Conservation (phyloP, 1,140 invertebrate species). For the Drosophila equinoxialis region DNA sequence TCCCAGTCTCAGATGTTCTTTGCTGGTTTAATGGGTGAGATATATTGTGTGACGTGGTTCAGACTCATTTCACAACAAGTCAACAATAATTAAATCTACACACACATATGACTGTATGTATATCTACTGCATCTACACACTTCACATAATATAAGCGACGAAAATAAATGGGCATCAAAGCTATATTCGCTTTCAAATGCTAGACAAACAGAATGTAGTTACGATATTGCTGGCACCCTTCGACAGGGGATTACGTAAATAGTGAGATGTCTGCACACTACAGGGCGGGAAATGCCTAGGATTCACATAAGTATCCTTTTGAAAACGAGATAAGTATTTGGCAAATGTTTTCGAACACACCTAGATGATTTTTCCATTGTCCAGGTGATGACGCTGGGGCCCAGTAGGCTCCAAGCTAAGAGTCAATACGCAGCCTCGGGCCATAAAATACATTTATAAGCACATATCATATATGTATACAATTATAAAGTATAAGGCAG, state of each 20-base stretch:
- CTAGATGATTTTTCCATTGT: neutral
- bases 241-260: neutral
- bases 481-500: conserved; percentile 36
- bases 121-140: conserved; percentile 23
- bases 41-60: conserved; percentile 6
- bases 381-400: neutral
- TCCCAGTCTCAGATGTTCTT: conserved; percentile 9
- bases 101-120: neutral
- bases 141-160: conserved; percentile 27
- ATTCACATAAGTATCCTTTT: neutral
- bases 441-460: conserved; percentile 19
- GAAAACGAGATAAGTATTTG: neutral
- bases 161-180: conserved; percentile 9
- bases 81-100: conserved; percentile 16
- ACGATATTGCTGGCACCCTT: neutral
- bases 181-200: neutral
- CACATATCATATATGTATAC: conserved; percentile 34
- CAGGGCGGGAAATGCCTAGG: too few relatives aligned
- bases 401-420: conserved; percentile 4
- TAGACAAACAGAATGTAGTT: neutral
- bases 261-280: too few relatives aligned
- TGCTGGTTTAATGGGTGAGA: neutral
- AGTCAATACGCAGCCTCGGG: conserved; percentile 5
- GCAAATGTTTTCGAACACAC: neutral
- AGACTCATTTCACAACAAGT: conserved; percentile 25